A percentile compares a stretch with the other conserved stretches of the same genome.
Evolutionary conservation across 2,888 invertebrate species (phyloP).

Genomic region (Gymnosoma rotundatum): DNA sequence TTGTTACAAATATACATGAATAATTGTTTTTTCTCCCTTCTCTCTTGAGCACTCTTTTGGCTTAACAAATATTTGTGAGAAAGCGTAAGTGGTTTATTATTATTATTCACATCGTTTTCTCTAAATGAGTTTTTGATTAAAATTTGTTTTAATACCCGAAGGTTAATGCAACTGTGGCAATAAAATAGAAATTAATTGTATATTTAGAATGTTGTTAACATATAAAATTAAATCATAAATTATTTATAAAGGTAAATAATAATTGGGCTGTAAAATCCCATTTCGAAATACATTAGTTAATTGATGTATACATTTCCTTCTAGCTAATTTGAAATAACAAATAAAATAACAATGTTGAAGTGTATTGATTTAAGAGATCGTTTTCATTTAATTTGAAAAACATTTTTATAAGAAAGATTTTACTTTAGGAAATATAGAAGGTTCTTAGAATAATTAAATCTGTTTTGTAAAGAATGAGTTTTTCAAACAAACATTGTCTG

Average conservation of each 20-base stretch:
- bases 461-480: too few species aligned
- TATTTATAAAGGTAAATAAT: slow-evolving; percentile 5
- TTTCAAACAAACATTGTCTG: too few species aligned
- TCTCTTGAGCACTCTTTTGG: neutral
- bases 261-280: slow-evolving; percentile 15
- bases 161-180: slow-evolving; percentile 19
- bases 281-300: too few species aligned
- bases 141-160: slow-evolving; percentile 60
- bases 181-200: slow-evolving; percentile 30
- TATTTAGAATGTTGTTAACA: slow-evolving; percentile 21
- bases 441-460: too few species aligned
- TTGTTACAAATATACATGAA: neutral
- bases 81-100: slow-evolving; percentile 19
- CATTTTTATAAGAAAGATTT: too few species aligned
- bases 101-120: slow-evolving; percentile 61
- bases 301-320: too few species aligned
- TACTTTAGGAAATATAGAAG: too few species aligned
- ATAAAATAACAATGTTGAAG: too few species aligned
- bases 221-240: slow-evolving; percentile 39
- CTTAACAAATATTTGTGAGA: neutral
- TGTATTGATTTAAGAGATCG: too few species aligned
- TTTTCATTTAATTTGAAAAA: too few species aligned
- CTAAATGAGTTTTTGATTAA: slow-evolving; percentile 71
- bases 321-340: too few species aligned
- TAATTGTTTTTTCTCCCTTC: neutral